Evolutionary conservation across 1,140 invertebrate genomes (phyloP).

Genomic region (Lepidurus apus): DNA sequence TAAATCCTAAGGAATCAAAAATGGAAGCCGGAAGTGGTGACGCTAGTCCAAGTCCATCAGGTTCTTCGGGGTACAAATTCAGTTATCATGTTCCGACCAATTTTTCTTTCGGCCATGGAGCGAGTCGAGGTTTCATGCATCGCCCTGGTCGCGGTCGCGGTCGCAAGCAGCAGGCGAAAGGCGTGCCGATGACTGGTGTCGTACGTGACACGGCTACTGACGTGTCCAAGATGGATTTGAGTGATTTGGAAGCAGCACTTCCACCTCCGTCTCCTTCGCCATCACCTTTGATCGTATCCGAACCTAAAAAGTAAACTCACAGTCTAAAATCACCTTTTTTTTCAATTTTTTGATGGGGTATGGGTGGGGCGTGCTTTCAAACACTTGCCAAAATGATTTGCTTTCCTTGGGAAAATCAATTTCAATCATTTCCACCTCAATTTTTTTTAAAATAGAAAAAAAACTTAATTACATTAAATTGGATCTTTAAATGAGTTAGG

Average conservation of each 20-base stretch:
- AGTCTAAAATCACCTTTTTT: neutral
- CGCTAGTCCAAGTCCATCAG: neutral
- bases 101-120: conserved; percentile 16
- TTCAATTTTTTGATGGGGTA: too few species aligned
- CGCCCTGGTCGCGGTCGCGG: neutral
- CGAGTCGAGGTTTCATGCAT: conserved; percentile 6
- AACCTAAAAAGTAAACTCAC: neutral
- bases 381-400: too few species aligned
- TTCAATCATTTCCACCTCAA: too few species aligned
- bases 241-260: conserved; percentile 19
- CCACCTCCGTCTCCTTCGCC: neutral
- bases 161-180: neutral
- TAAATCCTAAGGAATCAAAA: neutral
- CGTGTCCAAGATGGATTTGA: conserved; percentile 19
- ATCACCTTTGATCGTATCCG: neutral
- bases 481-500: neutral
- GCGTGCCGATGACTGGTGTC: neutral
- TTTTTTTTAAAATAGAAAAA: too few species aligned
- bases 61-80: neutral
- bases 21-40: neutral
- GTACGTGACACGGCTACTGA: conserved; percentile 8
- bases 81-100: conserved; percentile 12
- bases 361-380: too few species aligned
- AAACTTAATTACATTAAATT: too few species aligned
- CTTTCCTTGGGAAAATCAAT: too few species aligned